A percentile compares a stretch with the other conserved stretches of the same genome.
These are phyloP conservation scores for Anadara kagoshimensis DNA, from an alignment of 1,140 invertebrate genomes.

Conservation along the genomic window DNA sequence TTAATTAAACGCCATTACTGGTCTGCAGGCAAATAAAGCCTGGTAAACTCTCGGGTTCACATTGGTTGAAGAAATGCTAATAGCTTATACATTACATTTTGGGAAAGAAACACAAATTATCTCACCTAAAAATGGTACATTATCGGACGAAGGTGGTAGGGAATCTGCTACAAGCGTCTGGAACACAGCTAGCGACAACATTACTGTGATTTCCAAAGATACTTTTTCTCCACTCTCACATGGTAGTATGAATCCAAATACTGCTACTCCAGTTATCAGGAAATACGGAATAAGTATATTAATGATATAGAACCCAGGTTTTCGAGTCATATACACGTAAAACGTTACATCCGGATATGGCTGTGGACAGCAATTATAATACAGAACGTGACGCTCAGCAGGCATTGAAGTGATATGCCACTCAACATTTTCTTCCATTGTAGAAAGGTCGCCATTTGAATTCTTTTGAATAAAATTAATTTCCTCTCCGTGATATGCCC, in stretches of 20 bases:
- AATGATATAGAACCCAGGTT: slow-evolving; percentile 71
- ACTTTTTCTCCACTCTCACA: slow-evolving; percentile 71
- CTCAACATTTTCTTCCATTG: slow-evolving; percentile 85
- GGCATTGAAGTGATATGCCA: slow-evolving; percentile 99
- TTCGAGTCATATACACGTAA: slow-evolving; percentile 92
- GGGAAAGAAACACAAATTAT: no score
- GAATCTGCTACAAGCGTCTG: slow-evolving; percentile 77
- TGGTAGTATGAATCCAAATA: slow-evolving; percentile 72
- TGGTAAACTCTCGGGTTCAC: no score
- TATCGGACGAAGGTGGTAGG: no score
- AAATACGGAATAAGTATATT: slow-evolving; percentile 73
- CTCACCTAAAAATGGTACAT: no score
- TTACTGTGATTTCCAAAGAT: slow-evolving; percentile 74
- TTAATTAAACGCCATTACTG: no score
- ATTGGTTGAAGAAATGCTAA: no score
- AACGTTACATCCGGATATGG: no score
- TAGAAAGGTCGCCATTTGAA: slow-evolving; percentile 9
- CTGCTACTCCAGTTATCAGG: no score
- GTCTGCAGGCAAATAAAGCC: no score
- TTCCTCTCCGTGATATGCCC: no score
- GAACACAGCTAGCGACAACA: slow-evolving; percentile 77
- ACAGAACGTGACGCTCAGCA: slow-evolving; percentile 51
- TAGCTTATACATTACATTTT: no score
- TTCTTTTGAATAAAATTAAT: no score
- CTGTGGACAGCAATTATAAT: slow-evolving; percentile 97